Evolutionary conservation across 2,797 vertebrate species (phyloP).

Genomic region (Gymnothorax javanicus): DNA sequence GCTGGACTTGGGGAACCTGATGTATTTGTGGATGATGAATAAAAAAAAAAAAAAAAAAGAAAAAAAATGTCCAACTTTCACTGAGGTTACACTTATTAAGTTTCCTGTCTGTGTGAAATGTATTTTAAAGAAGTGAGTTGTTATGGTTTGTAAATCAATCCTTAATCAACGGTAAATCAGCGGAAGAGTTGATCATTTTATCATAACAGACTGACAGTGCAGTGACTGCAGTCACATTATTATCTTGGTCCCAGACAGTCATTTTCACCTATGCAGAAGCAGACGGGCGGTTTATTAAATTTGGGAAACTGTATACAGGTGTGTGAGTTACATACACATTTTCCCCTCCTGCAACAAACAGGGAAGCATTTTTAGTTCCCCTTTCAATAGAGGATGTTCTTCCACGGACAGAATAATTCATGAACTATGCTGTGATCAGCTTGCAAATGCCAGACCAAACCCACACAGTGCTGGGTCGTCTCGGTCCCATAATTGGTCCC

Average conservation of each 20-base stretch:
- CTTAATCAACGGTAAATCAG: neutral
- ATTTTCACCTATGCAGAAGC: neutral
- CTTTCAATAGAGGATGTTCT: neutral
- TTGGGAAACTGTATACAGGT: neutral
- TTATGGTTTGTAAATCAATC: neutral
- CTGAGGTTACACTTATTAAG: neutral
- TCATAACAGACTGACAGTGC: neutral
- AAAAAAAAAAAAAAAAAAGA: neutral
- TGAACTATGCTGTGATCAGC: neutral
- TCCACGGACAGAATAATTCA: neutral
- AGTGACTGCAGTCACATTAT: neutral
- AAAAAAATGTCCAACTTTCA: neutral
- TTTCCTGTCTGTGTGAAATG: neutral
- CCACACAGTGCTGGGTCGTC: too few species aligned
- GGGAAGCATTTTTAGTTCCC: neutral
- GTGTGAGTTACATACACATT: neutral
- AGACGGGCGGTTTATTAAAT: neutral
- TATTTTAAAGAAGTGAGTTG: neutral
- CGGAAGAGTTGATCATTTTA: neutral
- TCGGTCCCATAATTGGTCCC: neutral
- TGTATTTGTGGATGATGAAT: constrained; percentile 1
- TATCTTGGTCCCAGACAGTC: neutral
- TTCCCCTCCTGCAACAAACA: too few species aligned
- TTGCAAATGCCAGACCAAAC: neutral
- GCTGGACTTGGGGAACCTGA: neutral